These are phyloP conservation scores for Lasioglossum leucozonium DNA, from an alignment of 2,888 invertebrate genomes.

Conservation along the genomic window DNA sequence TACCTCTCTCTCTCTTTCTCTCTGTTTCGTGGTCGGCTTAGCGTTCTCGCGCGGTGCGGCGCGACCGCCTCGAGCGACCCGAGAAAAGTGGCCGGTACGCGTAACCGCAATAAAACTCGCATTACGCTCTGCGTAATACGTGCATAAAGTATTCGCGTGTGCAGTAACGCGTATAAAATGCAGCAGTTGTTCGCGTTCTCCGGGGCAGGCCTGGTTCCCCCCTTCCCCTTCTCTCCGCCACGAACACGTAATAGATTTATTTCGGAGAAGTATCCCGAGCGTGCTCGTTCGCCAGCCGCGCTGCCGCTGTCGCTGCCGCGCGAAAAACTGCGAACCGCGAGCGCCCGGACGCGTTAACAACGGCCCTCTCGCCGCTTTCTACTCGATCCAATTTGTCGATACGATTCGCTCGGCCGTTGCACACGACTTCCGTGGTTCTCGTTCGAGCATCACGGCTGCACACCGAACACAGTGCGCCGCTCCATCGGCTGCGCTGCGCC, in stretches of 20 bases:
- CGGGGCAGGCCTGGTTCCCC: slow-evolving; percentile 30
- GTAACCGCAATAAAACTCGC: slow-evolving; percentile 84
- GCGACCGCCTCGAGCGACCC: slow-evolving; percentile 43
- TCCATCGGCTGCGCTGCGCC: slow-evolving; percentile 17
- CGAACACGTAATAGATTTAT: slow-evolving; percentile 56
- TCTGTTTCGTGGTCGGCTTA: background rate
- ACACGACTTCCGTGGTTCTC: slow-evolving; percentile 62
- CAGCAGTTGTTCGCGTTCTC: slow-evolving; percentile 41
- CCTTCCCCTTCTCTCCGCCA: too few relatives aligned
- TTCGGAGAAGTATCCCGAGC: slow-evolving; percentile 43
- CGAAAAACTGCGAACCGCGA: slow-evolving; percentile 34
- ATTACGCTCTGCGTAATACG: slow-evolving; percentile 84
- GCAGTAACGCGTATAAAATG: slow-evolving; percentile 65
- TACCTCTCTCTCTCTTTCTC: too few relatives aligned
- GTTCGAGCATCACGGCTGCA: slow-evolving; percentile 14
- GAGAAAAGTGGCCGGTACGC: slow-evolving; percentile 80
- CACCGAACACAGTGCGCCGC: background rate
- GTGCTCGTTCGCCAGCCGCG: background rate
- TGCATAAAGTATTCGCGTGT: slow-evolving; percentile 66
- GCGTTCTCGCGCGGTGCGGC: background rate
- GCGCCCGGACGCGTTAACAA: slow-evolving; percentile 38
- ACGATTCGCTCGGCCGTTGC: slow-evolving; percentile 22
- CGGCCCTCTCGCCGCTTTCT: slow-evolving; percentile 40
- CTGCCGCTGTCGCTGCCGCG: background rate
- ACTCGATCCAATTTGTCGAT: slow-evolving; percentile 49